Evolutionary conservation across 1,140 invertebrate species (phyloP).

Genomic region (Magallana ariakensis): DNA sequence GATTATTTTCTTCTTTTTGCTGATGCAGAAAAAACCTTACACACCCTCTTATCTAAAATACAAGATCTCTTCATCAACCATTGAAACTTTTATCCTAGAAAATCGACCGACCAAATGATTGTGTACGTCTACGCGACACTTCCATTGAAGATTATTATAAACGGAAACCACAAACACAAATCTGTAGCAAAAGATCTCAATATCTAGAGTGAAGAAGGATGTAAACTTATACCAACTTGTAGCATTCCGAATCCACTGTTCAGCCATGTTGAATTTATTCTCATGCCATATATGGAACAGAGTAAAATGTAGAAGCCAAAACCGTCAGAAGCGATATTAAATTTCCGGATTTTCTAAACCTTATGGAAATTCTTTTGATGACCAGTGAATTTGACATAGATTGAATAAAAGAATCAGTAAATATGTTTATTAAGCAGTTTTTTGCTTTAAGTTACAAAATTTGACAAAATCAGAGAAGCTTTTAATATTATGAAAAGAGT

Average conservation of each 20-base stretch:
- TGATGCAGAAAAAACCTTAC: not conserved
- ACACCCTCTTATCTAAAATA: conserved; percentile 19
- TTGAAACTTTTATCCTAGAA: not conserved
- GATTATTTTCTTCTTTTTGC: not conserved
- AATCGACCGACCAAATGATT: not conserved
- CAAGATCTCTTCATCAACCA: conserved; percentile 13
- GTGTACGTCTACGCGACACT: not conserved
- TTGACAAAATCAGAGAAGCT: too few relatives aligned
- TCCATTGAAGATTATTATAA: not conserved
- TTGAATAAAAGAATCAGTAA: too few relatives aligned
- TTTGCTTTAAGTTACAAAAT: too few relatives aligned
- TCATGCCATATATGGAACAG: conserved; percentile 27
- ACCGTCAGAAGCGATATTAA: not conserved
- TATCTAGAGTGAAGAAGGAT: not conserved
- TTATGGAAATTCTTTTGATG: too few relatives aligned
- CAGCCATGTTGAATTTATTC: conserved; percentile 34
- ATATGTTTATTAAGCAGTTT: too few relatives aligned
- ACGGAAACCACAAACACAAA: not conserved
- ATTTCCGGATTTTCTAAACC: not conserved
- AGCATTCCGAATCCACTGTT: not conserved
- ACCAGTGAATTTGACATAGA: too few relatives aligned
- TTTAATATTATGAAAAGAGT: too few relatives aligned
- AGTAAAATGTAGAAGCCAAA: not conserved
- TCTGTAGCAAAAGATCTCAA: not conserved
- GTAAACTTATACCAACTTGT: conserved; percentile 32